phyloP scores from a whole-genome alignment of 2,888 invertebrate species.

The Pyrochroa serraticornis region DNA sequence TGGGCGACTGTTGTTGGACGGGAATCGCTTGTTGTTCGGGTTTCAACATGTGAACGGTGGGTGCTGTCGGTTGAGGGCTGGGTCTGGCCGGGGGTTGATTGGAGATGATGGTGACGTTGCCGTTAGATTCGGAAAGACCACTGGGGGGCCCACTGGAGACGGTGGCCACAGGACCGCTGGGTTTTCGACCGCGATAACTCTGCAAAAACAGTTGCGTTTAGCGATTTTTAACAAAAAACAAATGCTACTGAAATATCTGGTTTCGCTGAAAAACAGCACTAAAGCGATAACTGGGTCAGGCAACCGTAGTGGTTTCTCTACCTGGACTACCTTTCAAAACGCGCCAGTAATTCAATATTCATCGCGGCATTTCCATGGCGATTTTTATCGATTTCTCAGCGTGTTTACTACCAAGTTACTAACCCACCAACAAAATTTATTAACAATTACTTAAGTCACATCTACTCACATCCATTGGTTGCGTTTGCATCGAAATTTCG shows the following conservation, averaged over 20 bases:
- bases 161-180: conserved; percentile 51
- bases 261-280: background rate
- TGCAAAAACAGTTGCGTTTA: conserved; percentile 40
- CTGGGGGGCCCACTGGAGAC: conserved; percentile 43
- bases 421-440: background rate
- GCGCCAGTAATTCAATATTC: too few relatives aligned
- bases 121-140: conserved; percentile 45
- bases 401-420: too few relatives aligned
- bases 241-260: background rate
- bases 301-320: too few relatives aligned
- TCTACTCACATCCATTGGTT: conserved; percentile 11
- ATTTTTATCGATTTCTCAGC: too few relatives aligned
- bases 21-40: conserved; percentile 51
- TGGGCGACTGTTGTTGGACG: conserved; percentile 56
- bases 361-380: too few relatives aligned
- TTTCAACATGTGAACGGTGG: conserved; percentile 40
- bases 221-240: background rate
- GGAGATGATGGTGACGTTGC: conserved; percentile 40
- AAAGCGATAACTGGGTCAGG: too few relatives aligned
- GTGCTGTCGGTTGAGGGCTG: conserved; percentile 50
- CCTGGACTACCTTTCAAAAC: too few relatives aligned
- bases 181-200: conserved; percentile 58
- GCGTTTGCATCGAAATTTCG: too few relatives aligned
- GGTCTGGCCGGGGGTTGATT: conserved; percentile 51
- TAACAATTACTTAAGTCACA: conserved; percentile 1